Percentiles rank a stretch among this genome's conserved stretches.
Evolutionary conservation across 2,888 invertebrate species (phyloP).

Genomic region (Xestia sexstrigata): DNA sequence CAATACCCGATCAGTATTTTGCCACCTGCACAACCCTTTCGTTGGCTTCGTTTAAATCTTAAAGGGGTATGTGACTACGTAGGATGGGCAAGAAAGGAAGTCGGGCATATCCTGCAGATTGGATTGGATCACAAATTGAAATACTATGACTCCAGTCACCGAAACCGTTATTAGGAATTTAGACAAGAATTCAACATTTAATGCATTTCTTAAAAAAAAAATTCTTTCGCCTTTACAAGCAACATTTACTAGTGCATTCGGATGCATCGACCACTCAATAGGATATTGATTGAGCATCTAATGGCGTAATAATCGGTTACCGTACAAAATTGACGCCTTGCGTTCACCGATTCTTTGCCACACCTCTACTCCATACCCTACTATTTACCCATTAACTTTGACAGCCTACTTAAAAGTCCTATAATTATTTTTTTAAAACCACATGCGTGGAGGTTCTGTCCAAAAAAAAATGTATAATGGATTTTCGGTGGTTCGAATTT

Average conservation of each 20-base stretch:
- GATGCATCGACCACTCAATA: constrained; percentile 78
- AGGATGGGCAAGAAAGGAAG: no score
- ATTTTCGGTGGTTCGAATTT: constrained; percentile 81
- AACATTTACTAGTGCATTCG: constrained; percentile 38
- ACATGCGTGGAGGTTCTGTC: constrained; percentile 79
- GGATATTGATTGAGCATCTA: constrained; percentile 87
- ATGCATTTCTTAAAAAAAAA: constrained; percentile 10
- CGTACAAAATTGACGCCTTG: constrained; percentile 87
- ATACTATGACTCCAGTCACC: neutral
- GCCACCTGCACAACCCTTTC: neutral
- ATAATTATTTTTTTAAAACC: constrained; percentile 86
- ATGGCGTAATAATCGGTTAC: constrained; percentile 88
- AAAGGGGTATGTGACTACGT: no score
- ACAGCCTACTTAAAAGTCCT: constrained; percentile 87
- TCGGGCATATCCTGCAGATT: neutral
- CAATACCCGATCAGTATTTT: neutral
- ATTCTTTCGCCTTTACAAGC: neutral
- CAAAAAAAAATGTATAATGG: constrained; percentile 83
- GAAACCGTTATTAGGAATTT: neutral
- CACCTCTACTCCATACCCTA: constrained; percentile 80
- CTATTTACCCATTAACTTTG: constrained; percentile 90
- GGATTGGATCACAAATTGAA: neutral
- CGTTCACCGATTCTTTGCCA: constrained; percentile 78
- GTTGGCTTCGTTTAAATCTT: neutral
- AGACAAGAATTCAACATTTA: constrained; percentile 10